Evolutionary conservation across 2,888 invertebrate genomes (phyloP), one percentile per base, ranked within the genome.

Genomic region (Pseudococcus jackbeardsleyi): DNA sequence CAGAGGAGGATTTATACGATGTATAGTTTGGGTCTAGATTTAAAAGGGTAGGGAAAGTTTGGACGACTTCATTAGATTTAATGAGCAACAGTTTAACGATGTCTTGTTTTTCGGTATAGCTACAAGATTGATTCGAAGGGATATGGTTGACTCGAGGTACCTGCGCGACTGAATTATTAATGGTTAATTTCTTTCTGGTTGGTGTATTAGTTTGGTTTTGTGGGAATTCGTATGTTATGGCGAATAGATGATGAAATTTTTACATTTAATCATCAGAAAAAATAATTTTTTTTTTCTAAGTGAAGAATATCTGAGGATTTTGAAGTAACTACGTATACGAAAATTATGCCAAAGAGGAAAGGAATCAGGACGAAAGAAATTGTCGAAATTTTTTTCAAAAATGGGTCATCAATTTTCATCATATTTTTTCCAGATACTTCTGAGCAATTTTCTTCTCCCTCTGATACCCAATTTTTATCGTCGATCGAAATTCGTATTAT

Each of bases 31-130:
- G 64, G 64, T 0, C 12, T 64, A 7, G 59, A 59, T 59, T 59
- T 59, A 59, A 59, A 33, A 59, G 64, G 6, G 9, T 8, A 22
- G 22, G 22, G 11, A 22, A 64, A 64, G 19, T 64, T 19, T 19
- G 12, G 64, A 22, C 15, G 64, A 64, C 64, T 64, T 64, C 64
- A 64, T 64, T 22, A 22, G 22, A 64, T 64, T 64, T 64, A 64
- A 64, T 64, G 64, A 64, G 64, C 64, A 64, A 64, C 64, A 64
- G 64, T 22, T 64, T 64, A 64, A 64, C 22, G 64, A 64, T 64
- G 64, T 64, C 64, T 64, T 64, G 64, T 64, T 64, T 22, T 64
- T 64, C 64, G 22, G 19, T 22, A 59, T n/a, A 7, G 15, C 0
- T 19, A 59, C 59, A 59, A 59, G 59, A 59, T 59, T 59, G 59